Base-by-base conservation (phyloP, 1,140 invertebrate genomes). In the Cephus cinctus region DNA sequence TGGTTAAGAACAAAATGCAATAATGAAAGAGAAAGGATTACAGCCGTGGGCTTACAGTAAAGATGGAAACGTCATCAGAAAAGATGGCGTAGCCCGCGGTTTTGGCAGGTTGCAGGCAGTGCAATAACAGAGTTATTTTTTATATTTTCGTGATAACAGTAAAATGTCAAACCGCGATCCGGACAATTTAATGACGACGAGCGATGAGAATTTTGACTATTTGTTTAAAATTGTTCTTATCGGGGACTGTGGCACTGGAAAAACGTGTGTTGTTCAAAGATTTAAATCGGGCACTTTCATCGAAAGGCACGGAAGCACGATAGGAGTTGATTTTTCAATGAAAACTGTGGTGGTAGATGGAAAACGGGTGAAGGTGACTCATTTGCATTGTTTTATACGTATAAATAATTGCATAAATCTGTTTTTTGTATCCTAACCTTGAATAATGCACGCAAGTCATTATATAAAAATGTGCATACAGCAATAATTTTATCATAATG, bases 241-340 rank as follows among this genome's bases (percentile, higher is more conserved):
- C 59, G 89, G 89, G 42, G 89, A 92, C 57, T 90, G 88, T 75
- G 88, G 87, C 4, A 86, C 89, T 4, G 89, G 89, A 30, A 92
- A 92, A 77, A 92, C 89, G 46, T 90, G 88, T 67, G 86, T 94
- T 56, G 89, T 96, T 32, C 92, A 96, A 73, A 83, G 93, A 50
- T 93, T 97, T 73, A 94, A 93, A 73, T 91, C 91, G 44, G 94
- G 94, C 49, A 94, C 89, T 51, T 97, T 92, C 69, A 86, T 94
- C 47, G 93, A 96, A 77, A 83, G 87, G 59, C 93, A 96, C 74
- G 92, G 91, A 15, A 95, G 90, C 66, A 96, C 94, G 18, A 96
- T 97, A 62, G 94, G 94, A 39, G 94, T 97, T 19, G 94, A 97
- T 78, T 97, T 96, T 77, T 95, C 92, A 47, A 96, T 96, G 92